Percentiles rank a stretch among this genome's conserved stretches.
phyloP scores from a whole-genome alignment of 1,140 invertebrate genomes.

The Tetranychus cinnabarinus region DNA sequence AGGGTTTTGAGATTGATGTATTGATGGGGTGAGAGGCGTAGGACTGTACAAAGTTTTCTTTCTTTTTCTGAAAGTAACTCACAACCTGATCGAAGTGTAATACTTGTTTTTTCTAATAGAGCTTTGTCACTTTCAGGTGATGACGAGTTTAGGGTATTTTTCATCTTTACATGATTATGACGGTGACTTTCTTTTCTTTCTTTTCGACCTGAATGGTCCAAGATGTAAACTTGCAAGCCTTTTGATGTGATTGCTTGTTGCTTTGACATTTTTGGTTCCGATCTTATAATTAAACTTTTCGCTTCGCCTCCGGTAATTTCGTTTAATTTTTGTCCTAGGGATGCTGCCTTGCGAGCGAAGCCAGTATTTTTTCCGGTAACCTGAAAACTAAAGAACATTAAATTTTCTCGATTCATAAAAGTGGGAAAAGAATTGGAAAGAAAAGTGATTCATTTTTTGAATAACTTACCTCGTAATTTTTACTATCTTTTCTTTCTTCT shows the following conservation, averaged over 20 bases:
- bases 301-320: neutral
- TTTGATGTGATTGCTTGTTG: neutral
- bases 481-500: neutral
- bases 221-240: neutral
- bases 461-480: neutral
- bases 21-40: slow-evolving; percentile 28
- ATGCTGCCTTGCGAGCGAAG: neutral
- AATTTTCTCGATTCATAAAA: neutral
- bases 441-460: neutral
- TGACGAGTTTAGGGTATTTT: neutral
- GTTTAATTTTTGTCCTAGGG: neutral
- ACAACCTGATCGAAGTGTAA: neutral
- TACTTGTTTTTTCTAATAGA: neutral
- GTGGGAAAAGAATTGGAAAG: neutral
- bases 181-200: neutral
- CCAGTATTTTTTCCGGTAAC: neutral
- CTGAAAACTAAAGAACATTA: neutral
- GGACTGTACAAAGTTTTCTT: slow-evolving; percentile 25
- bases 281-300: neutral
- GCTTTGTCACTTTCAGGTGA: neutral
- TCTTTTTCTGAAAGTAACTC: slow-evolving; percentile 1
- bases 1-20: slow-evolving; percentile 31
- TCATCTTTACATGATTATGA: neutral
- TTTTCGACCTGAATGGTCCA: neutral
- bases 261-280: neutral